These are phyloP conservation scores for Melanargia galathea DNA, from an alignment of 2,888 invertebrate genomes.

Conservation along the genomic window DNA sequence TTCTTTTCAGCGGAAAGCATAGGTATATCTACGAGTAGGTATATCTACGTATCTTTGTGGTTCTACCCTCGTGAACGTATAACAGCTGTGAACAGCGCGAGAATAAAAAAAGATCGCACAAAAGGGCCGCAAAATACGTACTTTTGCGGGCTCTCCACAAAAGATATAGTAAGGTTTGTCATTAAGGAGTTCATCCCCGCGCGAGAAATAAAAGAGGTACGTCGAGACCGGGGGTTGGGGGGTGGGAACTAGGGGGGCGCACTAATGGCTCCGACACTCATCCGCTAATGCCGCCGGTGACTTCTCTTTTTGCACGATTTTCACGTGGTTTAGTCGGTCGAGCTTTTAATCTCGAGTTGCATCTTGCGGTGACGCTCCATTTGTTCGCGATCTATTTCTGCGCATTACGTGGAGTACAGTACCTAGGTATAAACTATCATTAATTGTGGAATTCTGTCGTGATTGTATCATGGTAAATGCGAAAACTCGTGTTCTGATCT, in stretches of 20 bases:
- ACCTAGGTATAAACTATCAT: slow-evolving; percentile 6
- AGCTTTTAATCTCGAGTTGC: slow-evolving; percentile 80
- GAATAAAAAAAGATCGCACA: slow-evolving; percentile 78
- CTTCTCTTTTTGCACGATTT: slow-evolving; percentile 81
- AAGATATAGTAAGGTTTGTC: slow-evolving; percentile 83
- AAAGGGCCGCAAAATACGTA: slow-evolving; percentile 82
- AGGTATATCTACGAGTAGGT: neutral
- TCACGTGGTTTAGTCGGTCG: slow-evolving; percentile 80
- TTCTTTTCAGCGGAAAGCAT: neutral
- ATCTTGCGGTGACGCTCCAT: slow-evolving; percentile 73
- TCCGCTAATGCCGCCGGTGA: slow-evolving; percentile 82
- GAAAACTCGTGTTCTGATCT: neutral
- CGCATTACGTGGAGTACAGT: slow-evolving; percentile 25
- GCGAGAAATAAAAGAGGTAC: slow-evolving; percentile 82
- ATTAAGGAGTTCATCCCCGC: slow-evolving; percentile 83
- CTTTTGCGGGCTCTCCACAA: slow-evolving; percentile 81
- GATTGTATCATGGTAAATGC: neutral
- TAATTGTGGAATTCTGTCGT: neutral
- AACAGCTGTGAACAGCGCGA: slow-evolving; percentile 57
- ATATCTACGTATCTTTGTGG: slow-evolving; percentile 3
- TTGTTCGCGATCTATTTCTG: slow-evolving; percentile 51
- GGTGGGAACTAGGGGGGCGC: slow-evolving; percentile 56
- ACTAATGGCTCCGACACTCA: slow-evolving; percentile 82
- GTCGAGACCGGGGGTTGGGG: slow-evolving; percentile 54
- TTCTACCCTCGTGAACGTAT: slow-evolving; percentile 29